Evolutionary conservation across 2,888 invertebrate genomes (phyloP), one percentile per base, ranked within the genome.

Genomic region (Heteromurus nitidus): DNA sequence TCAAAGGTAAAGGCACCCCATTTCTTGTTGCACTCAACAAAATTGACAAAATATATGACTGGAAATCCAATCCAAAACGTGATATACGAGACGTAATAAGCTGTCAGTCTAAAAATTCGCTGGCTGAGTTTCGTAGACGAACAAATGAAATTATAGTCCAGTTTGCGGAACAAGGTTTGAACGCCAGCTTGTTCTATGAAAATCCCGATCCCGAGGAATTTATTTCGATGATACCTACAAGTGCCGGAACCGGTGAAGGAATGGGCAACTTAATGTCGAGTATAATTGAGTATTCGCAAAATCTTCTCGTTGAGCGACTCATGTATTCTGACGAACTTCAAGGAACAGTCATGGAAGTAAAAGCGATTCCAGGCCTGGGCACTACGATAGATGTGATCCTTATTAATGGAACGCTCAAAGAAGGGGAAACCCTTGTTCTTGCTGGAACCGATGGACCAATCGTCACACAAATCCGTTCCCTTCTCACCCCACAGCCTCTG

Each of bases 361-460:
- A 99, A 92, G 97, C 97, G 0, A 95, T 99, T 88, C 93, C 97
- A 24, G 99, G 99, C 42, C 91, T 99, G 82, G 98, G 98, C 70
- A 99, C 99, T 64, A 99, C 99, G 1, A 97, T 99, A 88, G 99
- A 99, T 91, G 96, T 98, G 24, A 99, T 99, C 89, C 92, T 99
- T 80, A 96, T 99, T 75, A 99, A 99, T 90, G 99, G 99, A 18
- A 93, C 93, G n/a, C 90, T 99, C 42, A 92, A 92, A 64, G 98
- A 98, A 90, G 97, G 98, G 0, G 97, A 99, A 88, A 96, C 97
- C 0, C 94, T 98, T 91, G 92, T 99, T 30, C 90, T 99, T 76
- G 98, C 99, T 0, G 99, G 99, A 58, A 97, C 98, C 0, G 99
- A 99, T 88, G 99, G 99, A 0, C 97, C 99, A 0, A 97, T 99